A percentile compares a stretch with the other conserved stretches of the same genome.
Evolutionary conservation across 2,888 invertebrate species (phyloP).

Genomic region (Merodon equestris): DNA sequence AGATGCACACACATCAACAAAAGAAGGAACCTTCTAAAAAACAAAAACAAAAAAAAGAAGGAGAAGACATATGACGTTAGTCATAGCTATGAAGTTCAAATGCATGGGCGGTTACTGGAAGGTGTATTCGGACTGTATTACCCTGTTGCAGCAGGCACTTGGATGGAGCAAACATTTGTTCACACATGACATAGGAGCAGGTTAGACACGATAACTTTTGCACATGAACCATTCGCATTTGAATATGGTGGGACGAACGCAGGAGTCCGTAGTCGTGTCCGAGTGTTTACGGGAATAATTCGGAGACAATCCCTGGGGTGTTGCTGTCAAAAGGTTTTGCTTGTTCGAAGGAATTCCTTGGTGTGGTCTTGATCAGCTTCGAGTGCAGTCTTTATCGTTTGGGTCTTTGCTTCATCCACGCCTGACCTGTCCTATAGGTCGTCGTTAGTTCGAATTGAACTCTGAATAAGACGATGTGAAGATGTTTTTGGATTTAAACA

Average conservation of each 20-base stretch:
- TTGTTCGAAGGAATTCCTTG: slow-evolving; percentile 5
- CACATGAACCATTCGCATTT: slow-evolving; percentile 18
- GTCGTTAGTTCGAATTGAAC: no score
- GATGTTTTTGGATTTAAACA: background rate
- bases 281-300: background rate
- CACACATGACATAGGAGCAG: slow-evolving; percentile 16
- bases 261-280: no score
- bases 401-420: background rate
- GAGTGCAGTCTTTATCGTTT: background rate
- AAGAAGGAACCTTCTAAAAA: background rate
- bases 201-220: slow-evolving; percentile 32
- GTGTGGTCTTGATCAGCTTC: slow-evolving; percentile 7
- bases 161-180: slow-evolving; percentile 16
- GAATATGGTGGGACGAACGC: slow-evolving; percentile 17
- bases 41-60: slow-evolving; percentile 1
- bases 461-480: background rate
- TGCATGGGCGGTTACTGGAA: slow-evolving; percentile 8
- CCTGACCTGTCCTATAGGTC: background rate
- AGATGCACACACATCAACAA: slow-evolving; percentile 17
- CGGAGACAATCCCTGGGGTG: slow-evolving; percentile 13
- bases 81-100: background rate
- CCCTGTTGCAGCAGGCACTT: slow-evolving; percentile 22
- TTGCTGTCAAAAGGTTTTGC: slow-evolving; percentile 17
- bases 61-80: background rate
- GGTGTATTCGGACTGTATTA: slow-evolving; percentile 33